Base-by-base conservation (phyloP, 2,113 vertebrate species). In the Azemiops feae region DNA sequence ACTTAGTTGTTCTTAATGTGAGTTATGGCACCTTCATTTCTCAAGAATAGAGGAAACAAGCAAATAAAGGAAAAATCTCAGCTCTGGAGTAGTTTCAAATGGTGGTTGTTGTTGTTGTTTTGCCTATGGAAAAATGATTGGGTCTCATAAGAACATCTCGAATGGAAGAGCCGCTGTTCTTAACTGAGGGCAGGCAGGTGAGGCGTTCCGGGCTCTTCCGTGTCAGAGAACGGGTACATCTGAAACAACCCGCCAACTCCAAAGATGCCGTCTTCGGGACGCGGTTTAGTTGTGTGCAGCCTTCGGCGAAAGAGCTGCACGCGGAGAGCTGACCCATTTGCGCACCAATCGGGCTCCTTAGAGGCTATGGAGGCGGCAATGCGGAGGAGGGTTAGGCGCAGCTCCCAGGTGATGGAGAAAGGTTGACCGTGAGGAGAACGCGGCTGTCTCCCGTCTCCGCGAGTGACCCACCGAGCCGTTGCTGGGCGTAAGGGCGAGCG, bases 391-490 rank as follows among this genome's bases (percentile, higher is more conserved):
- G 30, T 47, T n/a, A 54, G 87, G 53, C 50, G 34, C 92, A 1
- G 90, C 69, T 54, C 23, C 58, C 93, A 85, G 11, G 52, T n/a
- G 85, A 91, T 60, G 57, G 89, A 89, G 45, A 81, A 53, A 74
- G 93, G 95, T 34, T 34, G 93, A 93, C 92, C 89, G 93, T 22
- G 43, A 92, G 74, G 89, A 16, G 64, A 53, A 89, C 87, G 91
- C 91, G 92, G 85, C 93, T 54, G 30, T 3, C 18, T 47, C 34
- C 64, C 47, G 22, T 34, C 74, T 10, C 74, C 25, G 81, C 74
- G 55, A 39, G 10, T 50, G 10, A 20, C 5, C 22, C 34, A 50
- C 47, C 34, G 45, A 8, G 7, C 23, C 3, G 50, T 74, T n/a
- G 34, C 52, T 5, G 69, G 9, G 52, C 23, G 69, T 52, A 60